phyloP scores from a whole-genome alignment of 2,113 vertebrate genomes.

The rat (Rattus norvegicus) region GRCr8 NC_086024.1:75596001-75596500 shows the following conservation, averaged over 20 bases:
- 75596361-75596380: neutral
- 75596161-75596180: constrained; percentile 52
- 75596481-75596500: neutral
- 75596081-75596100: constrained; percentile 51
- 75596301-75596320: neutral
- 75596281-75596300: neutral
- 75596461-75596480: neutral
- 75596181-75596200: constrained; percentile 6
- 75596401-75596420: neutral
- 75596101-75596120: constrained; percentile 52
- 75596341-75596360: neutral
- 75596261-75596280: neutral
- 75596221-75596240: neutral
- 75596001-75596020: neutral
- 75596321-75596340: neutral
- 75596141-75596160: constrained; percentile 36
- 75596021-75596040: constrained; percentile 16
- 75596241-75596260: neutral
- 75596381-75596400: neutral
- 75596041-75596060: constrained; percentile 40
- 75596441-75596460: neutral
- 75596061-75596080: constrained; percentile 16
- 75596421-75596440: neutral
- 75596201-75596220: neutral
- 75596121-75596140: constrained; percentile 44